Evolutionary conservation across 2,797 vertebrate species (phyloP).

Genomic region (Coregonus ussuriensis): DNA sequence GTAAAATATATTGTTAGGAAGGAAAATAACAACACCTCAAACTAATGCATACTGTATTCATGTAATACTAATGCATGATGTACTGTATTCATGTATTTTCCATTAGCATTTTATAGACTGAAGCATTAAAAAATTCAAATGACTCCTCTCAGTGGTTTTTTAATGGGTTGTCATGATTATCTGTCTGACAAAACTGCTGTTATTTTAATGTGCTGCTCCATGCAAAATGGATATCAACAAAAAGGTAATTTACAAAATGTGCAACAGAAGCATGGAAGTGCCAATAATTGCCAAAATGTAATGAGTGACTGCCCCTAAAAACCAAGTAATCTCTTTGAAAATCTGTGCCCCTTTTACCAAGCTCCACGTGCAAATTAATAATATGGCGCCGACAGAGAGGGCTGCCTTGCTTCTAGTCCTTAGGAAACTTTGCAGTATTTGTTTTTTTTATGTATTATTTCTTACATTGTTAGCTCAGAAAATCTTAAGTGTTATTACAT

Average conservation of each 20-base stretch:
- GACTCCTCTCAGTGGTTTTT: not conserved
- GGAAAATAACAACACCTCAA: not conserved
- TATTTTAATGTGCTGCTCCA: not conserved
- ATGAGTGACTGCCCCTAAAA: too few species aligned
- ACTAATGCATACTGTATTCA: not conserved
- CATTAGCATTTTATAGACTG: too few species aligned
- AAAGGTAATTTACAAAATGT: not conserved
- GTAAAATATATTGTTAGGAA: not conserved
- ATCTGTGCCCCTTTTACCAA: not conserved
- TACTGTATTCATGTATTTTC: not conserved
- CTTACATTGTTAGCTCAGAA: too few species aligned
- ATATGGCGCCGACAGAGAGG: too few species aligned
- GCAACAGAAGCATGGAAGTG: too few species aligned
- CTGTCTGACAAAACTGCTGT: not conserved
- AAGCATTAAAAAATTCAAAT: too few species aligned
- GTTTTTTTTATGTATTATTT: too few species aligned
- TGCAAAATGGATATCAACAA: not conserved
- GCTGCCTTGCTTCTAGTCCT: too few species aligned
- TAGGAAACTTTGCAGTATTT: too few species aligned
- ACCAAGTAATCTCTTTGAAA: too few species aligned
- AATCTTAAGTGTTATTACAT: too few species aligned
- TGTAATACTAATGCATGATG: not conserved
- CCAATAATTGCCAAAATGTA: too few species aligned
- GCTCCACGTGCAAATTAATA: not conserved
- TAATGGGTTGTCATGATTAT: not conserved